Base-by-base conservation (phyloP, 1,140 invertebrate genomes). In the Drosophila varians region DNA sequence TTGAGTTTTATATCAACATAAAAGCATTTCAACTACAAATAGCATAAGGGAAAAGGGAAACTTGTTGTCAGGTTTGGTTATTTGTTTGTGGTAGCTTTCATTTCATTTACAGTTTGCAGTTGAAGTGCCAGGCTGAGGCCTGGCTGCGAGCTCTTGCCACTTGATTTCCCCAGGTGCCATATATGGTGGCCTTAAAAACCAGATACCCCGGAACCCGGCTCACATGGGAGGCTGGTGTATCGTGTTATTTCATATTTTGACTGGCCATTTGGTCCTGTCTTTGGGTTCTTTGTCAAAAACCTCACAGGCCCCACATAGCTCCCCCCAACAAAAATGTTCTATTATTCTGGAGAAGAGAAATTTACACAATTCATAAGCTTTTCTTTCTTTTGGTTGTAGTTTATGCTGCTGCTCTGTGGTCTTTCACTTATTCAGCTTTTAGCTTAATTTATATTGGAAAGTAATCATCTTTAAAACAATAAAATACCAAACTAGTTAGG, bases 81-180 rank as follows among this genome's bases (percentile, higher is more conserved):
- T 68, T 80, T 66, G 69, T 82, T 34, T 87, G 80, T 53, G 80
- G 82, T 74, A 48, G 77, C 60, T 87, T 86, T 77, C 82, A 74
- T 86, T 86, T 87, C 80, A 77, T 80, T 86, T 87, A 66, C 80
- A 87, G 77, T 70, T 31, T 62, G 61, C 73, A 60, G 51, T 66
- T 60, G 16, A 57, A 60, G 28, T 58, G 38, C 28, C 57, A 52
- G 28, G 47, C 43, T 38, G 12, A 43, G 57, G 80, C 75, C 56
- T 68, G 75, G 58, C 61, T 54, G 52, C 38, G 71, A 84, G 52
- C 58, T 36, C 53, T 47, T 62, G 53, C 72, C 58, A 53, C 82
- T 49, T 84, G 76, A 84, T 84, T 84, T 84, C 79, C 77, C 79
- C 76, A 79, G 82, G 72, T 80, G 82, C 60, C 79, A 72, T 42